A percentile compares a stretch with the other conserved stretches of the same genome.
These are phyloP conservation scores for Lates japonicus DNA, from an alignment of 2,797 vertebrate genomes.

Conservation along the genomic window DNA sequence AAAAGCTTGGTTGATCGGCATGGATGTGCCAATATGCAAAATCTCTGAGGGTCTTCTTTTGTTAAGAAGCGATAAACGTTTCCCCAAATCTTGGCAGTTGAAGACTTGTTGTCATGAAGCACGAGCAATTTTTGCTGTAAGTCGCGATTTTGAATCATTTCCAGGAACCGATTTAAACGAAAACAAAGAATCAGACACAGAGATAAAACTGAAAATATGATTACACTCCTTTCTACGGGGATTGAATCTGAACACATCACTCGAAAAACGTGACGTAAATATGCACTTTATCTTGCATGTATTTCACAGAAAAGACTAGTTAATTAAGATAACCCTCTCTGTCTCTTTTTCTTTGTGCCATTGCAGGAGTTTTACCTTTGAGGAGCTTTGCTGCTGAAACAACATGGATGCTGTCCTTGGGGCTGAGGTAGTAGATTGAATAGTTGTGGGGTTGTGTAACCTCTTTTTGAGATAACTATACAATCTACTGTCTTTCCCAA, in stretches of 20 bases:
- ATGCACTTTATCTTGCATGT: slow-evolving; percentile 22
- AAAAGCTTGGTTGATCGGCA: slow-evolving; percentile 6
- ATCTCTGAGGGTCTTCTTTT: slow-evolving; percentile 36
- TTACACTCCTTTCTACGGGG: slow-evolving; percentile 2
- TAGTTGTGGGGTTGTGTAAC: slow-evolving; percentile 91
- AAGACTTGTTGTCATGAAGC: slow-evolving; percentile 45
- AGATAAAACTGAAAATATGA: slow-evolving; percentile 31
- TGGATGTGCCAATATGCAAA: slow-evolving; percentile 44
- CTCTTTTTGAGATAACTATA: slow-evolving; percentile 95
- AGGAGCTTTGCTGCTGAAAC: slow-evolving; percentile 61
- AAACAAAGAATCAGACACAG: slow-evolving; percentile 39
- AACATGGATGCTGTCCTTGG: slow-evolving; percentile 91
- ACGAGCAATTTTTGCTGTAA: slow-evolving; percentile 27
- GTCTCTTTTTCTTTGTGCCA: slow-evolving; percentile 55
- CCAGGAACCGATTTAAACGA: slow-evolving; percentile 24
- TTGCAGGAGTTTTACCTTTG: slow-evolving; percentile 66
- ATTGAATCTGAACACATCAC: slow-evolving; percentile 16
- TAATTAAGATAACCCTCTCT: slow-evolving; percentile 56
- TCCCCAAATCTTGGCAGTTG: slow-evolving; percentile 42
- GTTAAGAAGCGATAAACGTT: slow-evolving; percentile 38
- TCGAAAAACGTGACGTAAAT: background rate
- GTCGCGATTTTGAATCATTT: slow-evolving; percentile 47
- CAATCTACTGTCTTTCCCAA: slow-evolving; percentile 98
- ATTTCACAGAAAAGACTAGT: slow-evolving; percentile 21
- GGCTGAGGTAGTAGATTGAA: slow-evolving; percentile 98